Conservation (phyloP, 2,797 vertebrate genomes). For the Iguana delicatissima region DNA sequence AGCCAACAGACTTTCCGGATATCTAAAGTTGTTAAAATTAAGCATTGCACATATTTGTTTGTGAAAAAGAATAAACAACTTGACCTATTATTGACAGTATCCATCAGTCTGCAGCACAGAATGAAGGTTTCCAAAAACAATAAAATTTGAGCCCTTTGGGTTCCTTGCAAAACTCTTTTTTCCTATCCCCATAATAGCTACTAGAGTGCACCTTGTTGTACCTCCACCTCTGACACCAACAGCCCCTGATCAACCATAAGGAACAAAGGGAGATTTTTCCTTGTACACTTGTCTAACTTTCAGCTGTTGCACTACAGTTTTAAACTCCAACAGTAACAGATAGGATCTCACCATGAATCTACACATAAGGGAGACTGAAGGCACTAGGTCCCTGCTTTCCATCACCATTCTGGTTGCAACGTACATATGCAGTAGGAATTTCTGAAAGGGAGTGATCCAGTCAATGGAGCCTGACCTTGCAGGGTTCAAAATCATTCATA, state of each 20-base stretch:
- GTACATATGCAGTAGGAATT: neutral
- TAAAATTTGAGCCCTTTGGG: neutral
- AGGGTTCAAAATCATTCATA: neutral
- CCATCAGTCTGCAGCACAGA: neutral
- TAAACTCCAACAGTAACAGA: too few relatives aligned
- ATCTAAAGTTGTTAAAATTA: constrained; percentile 21
- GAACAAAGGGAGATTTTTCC: too few relatives aligned
- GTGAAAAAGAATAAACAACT: constrained; percentile 19
- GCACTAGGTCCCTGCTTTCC: neutral
- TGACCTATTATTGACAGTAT: constrained; percentile 6
- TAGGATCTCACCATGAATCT: too few relatives aligned
- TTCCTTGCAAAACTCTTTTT: too few relatives aligned
- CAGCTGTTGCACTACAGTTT: too few relatives aligned
- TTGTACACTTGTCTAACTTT: too few relatives aligned
- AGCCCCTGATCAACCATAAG: too few relatives aligned
- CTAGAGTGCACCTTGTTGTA: too few relatives aligned
- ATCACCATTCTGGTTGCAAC: neutral
- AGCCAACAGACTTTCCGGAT: neutral
- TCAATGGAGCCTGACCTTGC: neutral
- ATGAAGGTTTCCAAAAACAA: neutral
- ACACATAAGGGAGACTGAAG: neutral
- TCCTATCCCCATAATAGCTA: too few relatives aligned
- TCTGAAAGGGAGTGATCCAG: neutral
- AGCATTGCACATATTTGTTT: neutral
- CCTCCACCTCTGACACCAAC: too few relatives aligned